phyloP scores from a whole-genome alignment of 2,113 vertebrate genomes.

The Atherinomorus stipes region DNA sequence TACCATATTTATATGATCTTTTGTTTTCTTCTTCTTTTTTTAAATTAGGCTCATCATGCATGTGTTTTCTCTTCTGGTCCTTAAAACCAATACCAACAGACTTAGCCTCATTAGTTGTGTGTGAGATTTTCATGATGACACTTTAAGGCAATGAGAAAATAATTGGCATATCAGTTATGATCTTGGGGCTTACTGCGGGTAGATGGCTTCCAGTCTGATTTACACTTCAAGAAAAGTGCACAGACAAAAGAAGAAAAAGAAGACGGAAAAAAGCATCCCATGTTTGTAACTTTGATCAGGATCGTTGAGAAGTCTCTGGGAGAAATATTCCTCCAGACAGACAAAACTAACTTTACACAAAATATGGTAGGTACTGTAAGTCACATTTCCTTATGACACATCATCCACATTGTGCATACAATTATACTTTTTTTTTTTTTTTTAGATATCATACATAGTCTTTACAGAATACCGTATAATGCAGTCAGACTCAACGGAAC shows the following conservation, averaged over 20 bases:
- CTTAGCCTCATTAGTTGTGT: slow-evolving; percentile 64
- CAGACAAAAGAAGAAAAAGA: too few relatives aligned
- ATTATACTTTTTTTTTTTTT: neutral
- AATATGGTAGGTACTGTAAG: slow-evolving; percentile 11
- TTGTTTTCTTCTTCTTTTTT: too few relatives aligned
- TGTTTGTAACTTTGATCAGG: slow-evolving; percentile 66
- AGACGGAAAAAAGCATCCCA: slow-evolving; percentile 10
- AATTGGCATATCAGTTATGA: slow-evolving; percentile 67
- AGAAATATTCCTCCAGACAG: slow-evolving; percentile 47
- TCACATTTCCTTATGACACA: neutral
- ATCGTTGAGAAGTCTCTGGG: slow-evolving; percentile 43
- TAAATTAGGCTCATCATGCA: slow-evolving; percentile 34
- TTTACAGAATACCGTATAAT: too few relatives aligned
- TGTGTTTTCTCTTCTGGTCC: slow-evolving; percentile 46
- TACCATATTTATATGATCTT: too few relatives aligned
- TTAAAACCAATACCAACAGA: slow-evolving; percentile 51
- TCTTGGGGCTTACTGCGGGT: slow-evolving; percentile 45
- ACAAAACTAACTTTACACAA: slow-evolving; percentile 15
- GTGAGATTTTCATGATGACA: slow-evolving; percentile 47
- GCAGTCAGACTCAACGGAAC: too few relatives aligned
- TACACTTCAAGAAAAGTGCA: slow-evolving; percentile 66
- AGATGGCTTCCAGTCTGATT: slow-evolving; percentile 60
- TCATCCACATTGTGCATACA: too few relatives aligned
- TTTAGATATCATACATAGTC: too few relatives aligned
- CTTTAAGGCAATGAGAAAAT: slow-evolving; percentile 67